phyloP scores from a whole-genome alignment of 2,888 invertebrate genomes.

The Drosophila koepferae region DNA sequence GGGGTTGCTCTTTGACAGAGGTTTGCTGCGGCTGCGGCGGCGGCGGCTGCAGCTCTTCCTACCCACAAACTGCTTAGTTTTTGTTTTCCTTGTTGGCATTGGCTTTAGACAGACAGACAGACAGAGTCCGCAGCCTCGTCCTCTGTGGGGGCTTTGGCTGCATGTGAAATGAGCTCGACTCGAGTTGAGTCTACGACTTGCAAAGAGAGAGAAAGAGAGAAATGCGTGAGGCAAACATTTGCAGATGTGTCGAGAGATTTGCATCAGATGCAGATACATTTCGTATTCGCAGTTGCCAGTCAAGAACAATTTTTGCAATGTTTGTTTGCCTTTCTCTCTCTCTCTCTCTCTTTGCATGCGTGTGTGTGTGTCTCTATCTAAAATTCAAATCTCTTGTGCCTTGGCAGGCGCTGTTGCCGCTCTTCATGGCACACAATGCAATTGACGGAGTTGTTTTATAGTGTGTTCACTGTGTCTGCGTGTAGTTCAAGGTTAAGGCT shows the following conservation, averaged over 20 bases:
- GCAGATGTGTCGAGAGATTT: constrained; percentile 61
- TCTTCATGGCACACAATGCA: constrained; percentile 59
- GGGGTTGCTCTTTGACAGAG: constrained; percentile 57
- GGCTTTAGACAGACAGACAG: constrained; percentile 15
- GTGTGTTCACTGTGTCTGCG: constrained; percentile 13
- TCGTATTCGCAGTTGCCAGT: constrained; percentile 59
- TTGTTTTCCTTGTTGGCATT: constrained; percentile 30
- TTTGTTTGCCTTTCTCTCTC: constrained; percentile 52
- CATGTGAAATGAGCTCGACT: constrained; percentile 56
- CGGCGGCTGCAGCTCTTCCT: neutral
- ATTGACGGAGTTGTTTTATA: constrained; percentile 63
- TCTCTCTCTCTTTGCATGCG: constrained; percentile 10
- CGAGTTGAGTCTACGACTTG: constrained; percentile 20
- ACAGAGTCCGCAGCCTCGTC: constrained; percentile 1
- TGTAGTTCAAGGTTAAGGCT: constrained; percentile 67
- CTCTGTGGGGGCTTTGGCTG: constrained; percentile 32
- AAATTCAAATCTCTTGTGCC: constrained; percentile 79
- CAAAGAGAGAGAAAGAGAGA: constrained; percentile 13
- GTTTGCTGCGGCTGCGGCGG: neutral
- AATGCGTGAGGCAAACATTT: constrained; percentile 58
- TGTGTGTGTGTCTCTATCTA: constrained; percentile 60
- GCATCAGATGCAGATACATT: constrained; percentile 62
- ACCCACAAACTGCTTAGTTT: constrained; percentile 35
- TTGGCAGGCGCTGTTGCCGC: constrained; percentile 59
- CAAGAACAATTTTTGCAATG: constrained; percentile 51